These are phyloP conservation scores for Nymphalis urticae DNA, from an alignment of 2,888 invertebrate genomes.

Conservation along the genomic window DNA sequence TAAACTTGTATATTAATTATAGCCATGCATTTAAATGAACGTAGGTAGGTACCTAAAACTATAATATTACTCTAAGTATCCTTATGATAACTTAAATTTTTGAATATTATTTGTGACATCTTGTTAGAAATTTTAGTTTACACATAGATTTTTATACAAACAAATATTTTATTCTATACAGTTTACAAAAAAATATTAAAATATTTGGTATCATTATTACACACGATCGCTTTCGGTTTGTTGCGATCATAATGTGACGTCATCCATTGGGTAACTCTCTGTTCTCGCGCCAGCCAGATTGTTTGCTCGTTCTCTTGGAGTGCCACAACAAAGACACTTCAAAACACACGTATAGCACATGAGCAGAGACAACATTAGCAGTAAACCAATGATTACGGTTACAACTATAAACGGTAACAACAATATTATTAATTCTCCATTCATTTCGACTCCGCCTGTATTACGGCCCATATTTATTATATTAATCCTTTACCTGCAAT, in stretches of 20 bases:
- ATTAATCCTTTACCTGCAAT: conserved; percentile 37
- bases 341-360: conserved; percentile 86
- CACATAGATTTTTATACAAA: too few species aligned
- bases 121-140: too few species aligned
- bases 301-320: conserved; percentile 73
- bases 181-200: too few species aligned
- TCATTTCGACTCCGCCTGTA: conserved; percentile 65
- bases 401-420: too few species aligned
- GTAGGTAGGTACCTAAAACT: too few species aligned
- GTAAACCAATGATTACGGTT: conserved; percentile 81
- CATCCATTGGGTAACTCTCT: conserved; percentile 83
- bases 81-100: too few species aligned
- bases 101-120: too few species aligned
- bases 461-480: conserved; percentile 64
- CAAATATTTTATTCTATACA: too few species aligned
- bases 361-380: conserved; percentile 83
- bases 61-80: too few species aligned
- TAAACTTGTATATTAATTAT: too few species aligned
- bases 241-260: conserved; percentile 82
- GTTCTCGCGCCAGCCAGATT: conserved; percentile 62
- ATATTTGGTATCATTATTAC: conserved; percentile 40
- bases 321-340: conserved; percentile 83
- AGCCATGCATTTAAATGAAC: too few species aligned
- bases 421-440: conserved; percentile 81
- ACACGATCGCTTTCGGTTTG: conserved; percentile 83